These are phyloP conservation scores for Hirtodrosophila trivittata DNA, from an alignment of 2,888 invertebrate genomes.

Conservation along the genomic window DNA sequence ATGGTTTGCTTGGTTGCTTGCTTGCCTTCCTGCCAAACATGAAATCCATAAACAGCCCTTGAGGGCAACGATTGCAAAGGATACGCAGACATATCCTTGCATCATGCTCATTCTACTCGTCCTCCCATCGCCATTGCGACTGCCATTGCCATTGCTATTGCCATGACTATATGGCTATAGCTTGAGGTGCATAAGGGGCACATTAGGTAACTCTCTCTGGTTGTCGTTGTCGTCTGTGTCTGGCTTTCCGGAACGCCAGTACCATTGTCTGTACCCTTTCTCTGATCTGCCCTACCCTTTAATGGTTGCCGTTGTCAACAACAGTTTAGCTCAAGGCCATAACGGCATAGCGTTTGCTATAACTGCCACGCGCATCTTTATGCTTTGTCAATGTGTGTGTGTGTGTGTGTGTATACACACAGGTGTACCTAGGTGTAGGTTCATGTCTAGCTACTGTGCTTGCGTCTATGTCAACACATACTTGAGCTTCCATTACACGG, in stretches of 20 bases:
- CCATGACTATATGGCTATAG: neutral
- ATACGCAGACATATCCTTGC: constrained; percentile 46
- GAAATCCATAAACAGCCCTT: constrained; percentile 69
- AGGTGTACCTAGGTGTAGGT: constrained; percentile 24
- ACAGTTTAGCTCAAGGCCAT: constrained; percentile 77
- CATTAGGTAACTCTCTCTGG: constrained; percentile 37
- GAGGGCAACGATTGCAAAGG: constrained; percentile 55
- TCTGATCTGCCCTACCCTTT: constrained; percentile 21
- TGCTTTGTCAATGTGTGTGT: constrained; percentile 23
- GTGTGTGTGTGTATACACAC: constrained; percentile 18
- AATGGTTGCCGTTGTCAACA: constrained; percentile 69
- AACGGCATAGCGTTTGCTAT: constrained; percentile 59
- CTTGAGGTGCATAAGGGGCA: constrained; percentile 17
- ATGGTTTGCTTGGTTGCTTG: constrained; percentile 32
- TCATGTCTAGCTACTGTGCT: constrained; percentile 40
- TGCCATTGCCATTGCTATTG: constrained; percentile 19
- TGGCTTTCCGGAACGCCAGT: constrained; percentile 67
- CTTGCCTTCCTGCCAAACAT: constrained; percentile 69
- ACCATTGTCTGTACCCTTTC: constrained; percentile 58
- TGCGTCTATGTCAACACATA: constrained; percentile 72
- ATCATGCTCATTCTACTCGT: constrained; percentile 6
- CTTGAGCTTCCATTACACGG: constrained; percentile 75
- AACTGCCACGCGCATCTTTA: constrained; percentile 59
- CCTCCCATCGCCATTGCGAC: constrained; percentile 17
- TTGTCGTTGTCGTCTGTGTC: constrained; percentile 30